phyloP scores from a whole-genome alignment of 23 tunicate genomes.

The Halocynthia roretzi region DNA sequence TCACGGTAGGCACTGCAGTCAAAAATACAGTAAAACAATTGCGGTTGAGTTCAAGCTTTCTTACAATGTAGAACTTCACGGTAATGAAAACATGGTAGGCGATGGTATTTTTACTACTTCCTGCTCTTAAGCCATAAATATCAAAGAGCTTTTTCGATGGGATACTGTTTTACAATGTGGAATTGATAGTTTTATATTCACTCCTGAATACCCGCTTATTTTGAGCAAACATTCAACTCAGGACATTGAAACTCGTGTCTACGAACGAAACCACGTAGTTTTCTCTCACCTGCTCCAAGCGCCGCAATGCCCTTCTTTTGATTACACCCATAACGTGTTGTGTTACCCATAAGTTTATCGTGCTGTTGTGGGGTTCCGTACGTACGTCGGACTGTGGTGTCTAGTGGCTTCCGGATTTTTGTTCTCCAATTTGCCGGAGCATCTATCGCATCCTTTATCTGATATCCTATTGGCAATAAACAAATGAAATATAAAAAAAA shows the following conservation, averaged over 20 bases:
- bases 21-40: neutral
- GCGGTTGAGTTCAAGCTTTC: no score
- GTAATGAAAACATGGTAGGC: no score
- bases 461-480: constrained; percentile 34
- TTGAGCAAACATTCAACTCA: neutral
- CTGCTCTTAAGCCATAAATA: no score
- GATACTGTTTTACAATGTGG: neutral
- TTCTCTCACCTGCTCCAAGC: constrained; percentile 60
- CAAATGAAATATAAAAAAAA: neutral
- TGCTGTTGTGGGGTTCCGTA: constrained; percentile 51
- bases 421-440: constrained; percentile 73
- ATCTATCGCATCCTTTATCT: constrained; percentile 72
- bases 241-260: neutral
- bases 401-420: constrained; percentile 37
- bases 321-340: constrained; percentile 87
- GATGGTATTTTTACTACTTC: no score
- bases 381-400: constrained; percentile 49
- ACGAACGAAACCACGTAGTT: neutral
- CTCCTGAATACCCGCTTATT: neutral
- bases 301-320: constrained; percentile 58
- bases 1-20: constrained; percentile 74
- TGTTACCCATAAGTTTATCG: constrained; percentile 48
- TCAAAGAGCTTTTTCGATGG: no score
- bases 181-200: no score
- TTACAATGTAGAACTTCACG: no score